phyloP scores from a whole-genome alignment of 2,888 invertebrate genomes.

The Ypsolopha scabrella region DNA sequence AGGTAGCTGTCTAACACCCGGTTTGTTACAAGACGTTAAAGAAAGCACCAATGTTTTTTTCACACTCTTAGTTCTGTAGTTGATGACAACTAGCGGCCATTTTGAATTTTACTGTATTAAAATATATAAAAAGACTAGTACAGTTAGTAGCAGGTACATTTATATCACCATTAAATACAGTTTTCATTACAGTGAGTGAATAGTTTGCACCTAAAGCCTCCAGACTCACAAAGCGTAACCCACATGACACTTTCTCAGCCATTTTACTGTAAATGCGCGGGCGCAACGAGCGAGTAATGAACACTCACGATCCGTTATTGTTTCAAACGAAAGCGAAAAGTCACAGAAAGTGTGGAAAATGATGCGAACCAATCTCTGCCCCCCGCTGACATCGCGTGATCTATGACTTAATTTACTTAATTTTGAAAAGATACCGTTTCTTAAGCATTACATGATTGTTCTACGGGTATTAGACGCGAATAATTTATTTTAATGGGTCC shows the following conservation, averaged over 20 bases:
- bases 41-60: no score
- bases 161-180: not conserved
- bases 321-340: slow-evolving; percentile 7
- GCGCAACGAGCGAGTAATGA: not conserved
- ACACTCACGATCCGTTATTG: not conserved
- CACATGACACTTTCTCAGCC: not conserved
- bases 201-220: not conserved
- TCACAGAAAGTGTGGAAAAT: slow-evolving; percentile 14
- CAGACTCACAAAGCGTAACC: not conserved
- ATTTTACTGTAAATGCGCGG: not conserved
- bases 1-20: no score
- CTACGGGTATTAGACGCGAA: no score
- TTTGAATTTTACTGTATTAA: no score
- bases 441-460: no score
- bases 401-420: no score
- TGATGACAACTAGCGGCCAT: no score
- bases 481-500: no score
- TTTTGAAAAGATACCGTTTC: no score
- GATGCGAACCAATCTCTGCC: not conserved
- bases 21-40: no score
- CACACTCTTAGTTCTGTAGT: no score
- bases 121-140: not conserved
- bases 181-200: not conserved
- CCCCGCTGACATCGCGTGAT: not conserved
- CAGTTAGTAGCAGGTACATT: not conserved